Evolutionary conservation across 2,888 invertebrate genomes (phyloP).

Genomic region (Argyra leucocephala): DNA sequence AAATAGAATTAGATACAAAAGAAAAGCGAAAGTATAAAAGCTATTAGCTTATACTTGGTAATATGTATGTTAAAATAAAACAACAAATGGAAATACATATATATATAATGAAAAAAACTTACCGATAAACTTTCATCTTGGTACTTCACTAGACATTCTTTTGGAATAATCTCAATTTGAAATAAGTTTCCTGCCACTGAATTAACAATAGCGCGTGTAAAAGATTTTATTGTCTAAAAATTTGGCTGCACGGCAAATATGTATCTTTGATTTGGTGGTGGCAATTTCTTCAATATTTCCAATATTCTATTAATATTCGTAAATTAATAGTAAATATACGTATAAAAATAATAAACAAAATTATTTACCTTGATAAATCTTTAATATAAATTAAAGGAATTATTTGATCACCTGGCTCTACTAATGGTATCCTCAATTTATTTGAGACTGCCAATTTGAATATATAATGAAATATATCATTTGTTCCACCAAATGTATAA

Average conservation of each 20-base stretch:
- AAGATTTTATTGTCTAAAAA: conserved; percentile 46
- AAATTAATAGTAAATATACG: neutral
- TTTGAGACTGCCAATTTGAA: conserved; percentile 60
- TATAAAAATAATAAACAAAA: neutral
- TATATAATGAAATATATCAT: conserved; percentile 53
- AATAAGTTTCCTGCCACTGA: conserved; percentile 20
- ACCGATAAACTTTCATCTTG: conserved; percentile 46
- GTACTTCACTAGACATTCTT: conserved; percentile 51
- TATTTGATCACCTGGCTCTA: conserved; percentile 50
- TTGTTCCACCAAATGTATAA: conserved; percentile 53
- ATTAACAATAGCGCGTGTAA: conserved; percentile 47
- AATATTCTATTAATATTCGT: conserved; percentile 40
- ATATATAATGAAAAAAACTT: too few relatives aligned
- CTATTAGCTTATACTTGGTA: too few relatives aligned
- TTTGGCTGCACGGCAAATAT: conserved; percentile 56
- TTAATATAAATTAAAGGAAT: conserved; percentile 55
- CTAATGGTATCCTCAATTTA: conserved; percentile 49
- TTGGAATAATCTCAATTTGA: conserved; percentile 46
- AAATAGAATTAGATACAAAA: too few relatives aligned
- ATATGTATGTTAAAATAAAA: too few relatives aligned
- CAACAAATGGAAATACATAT: too few relatives aligned
- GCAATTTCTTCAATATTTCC: conserved; percentile 46
- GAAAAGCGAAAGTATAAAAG: too few relatives aligned
- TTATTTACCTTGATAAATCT: conserved; percentile 49
- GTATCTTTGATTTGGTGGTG: conserved; percentile 47